phyloP scores from a whole-genome alignment of 2,797 vertebrate genomes.

The Fratercula arctica region DNA sequence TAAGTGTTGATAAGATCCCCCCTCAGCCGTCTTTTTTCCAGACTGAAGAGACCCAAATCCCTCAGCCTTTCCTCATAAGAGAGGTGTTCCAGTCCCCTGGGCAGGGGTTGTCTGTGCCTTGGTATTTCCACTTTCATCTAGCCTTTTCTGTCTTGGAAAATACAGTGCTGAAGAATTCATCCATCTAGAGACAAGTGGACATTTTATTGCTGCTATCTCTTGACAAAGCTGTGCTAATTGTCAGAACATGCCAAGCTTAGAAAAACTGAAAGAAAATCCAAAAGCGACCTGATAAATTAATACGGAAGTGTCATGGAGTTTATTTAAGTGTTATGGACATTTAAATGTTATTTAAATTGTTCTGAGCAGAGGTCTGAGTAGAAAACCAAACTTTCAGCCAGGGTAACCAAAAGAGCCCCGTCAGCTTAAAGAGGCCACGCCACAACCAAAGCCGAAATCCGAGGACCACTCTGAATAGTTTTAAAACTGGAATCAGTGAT shows the following conservation, averaged over 20 bases:
- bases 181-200: background rate
- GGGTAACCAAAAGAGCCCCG: background rate
- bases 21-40: too few species aligned
- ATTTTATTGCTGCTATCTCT: background rate
- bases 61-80: too few species aligned
- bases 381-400: background rate
- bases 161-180: background rate
- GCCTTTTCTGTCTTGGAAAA: background rate
- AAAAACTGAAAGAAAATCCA: background rate
- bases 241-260: background rate
- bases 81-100: too few species aligned
- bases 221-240: background rate
- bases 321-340: background rate
- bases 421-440: background rate
- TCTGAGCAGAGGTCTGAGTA: background rate
- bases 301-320: background rate
- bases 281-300: background rate
- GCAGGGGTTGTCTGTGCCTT: background rate
- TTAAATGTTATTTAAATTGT: background rate
- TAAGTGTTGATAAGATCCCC: too few species aligned
- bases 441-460: background rate
- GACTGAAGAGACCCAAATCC: too few species aligned
- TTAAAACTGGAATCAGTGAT: background rate
- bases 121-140: background rate
- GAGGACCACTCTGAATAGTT: background rate